Base-by-base conservation (phyloP, 2,113 vertebrate genomes). In the Eclectus roratus region DNA sequence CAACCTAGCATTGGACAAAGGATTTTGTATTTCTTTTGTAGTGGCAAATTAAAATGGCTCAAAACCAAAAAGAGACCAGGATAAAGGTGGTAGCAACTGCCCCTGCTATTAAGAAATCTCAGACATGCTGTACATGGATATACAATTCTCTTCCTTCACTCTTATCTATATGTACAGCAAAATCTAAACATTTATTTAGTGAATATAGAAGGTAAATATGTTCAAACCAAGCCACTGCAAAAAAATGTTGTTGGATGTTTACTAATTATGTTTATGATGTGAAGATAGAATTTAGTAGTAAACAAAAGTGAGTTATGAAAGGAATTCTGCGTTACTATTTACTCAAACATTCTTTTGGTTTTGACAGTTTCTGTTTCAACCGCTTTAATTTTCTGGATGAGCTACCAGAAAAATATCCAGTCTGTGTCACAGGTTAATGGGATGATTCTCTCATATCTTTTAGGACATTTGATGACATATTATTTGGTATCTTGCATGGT, bases 391-490 rank as follows among this genome's bases (percentile, higher is more conserved):
- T 89, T 95, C 90, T 81, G 55, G 72, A 85, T 96, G 68, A 97
- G 88, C 86, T 96, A 95, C 71, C 77, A 95, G 60, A 95, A 95
- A 86, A 81, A 77, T 61, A 94, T 88, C 81, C 69, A 83, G 52
- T 93, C 93, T 94, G 39, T 94, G 92, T 96, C 97, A 87, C 89
- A 96, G 94, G 74, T 93, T 96, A 95, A 93, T 73, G 73, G 95
- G 94, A 88, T 76, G 74, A 80, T 60, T 97, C 72, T 95, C 65
- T 95, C 47, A 19, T 94, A 94, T 90, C 94, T 95, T 92, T 79
- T 86, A 94, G 82, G 89, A 96, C 80, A 92, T 78, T 97, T 92
- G 64, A 64, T 91, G 95, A 94, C 91, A 76, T 92, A 94, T 94
- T 96, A 79, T 97, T 96, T 94, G 77, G 86, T 92, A 89, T 96